These are phyloP conservation scores for Nomada fucata DNA, from an alignment of 2,888 invertebrate genomes.

Conservation along the genomic window DNA sequence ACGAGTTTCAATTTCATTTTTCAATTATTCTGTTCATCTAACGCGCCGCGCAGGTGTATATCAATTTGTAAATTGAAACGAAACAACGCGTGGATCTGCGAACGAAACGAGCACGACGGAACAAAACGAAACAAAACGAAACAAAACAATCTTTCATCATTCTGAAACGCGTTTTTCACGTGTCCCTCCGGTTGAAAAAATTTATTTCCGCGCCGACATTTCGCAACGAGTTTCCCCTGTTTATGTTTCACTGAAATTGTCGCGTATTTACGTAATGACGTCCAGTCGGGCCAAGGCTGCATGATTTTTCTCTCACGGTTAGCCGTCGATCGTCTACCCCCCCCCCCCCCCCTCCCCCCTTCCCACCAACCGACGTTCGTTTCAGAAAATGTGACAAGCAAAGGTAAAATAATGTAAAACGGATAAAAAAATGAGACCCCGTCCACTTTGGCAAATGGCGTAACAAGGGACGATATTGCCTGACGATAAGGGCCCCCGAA, in stretches of 20 bases:
- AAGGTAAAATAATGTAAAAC: not conserved
- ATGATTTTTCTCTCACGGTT: slow-evolving; percentile 9
- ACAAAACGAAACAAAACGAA: not conserved
- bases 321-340: slow-evolving; percentile 38
- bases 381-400: not conserved
- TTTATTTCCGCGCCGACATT: not conserved
- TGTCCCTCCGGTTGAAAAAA: not conserved
- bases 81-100: not conserved
- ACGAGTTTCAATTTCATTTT: not conserved
- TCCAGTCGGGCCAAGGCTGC: not conserved
- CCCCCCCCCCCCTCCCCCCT: not conserved
- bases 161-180: slow-evolving; percentile 8
- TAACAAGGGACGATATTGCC: slow-evolving; percentile 55
- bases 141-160: slow-evolving; percentile 12
- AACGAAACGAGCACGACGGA: not conserved
- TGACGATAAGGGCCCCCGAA: slow-evolving; percentile 55
- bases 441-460: slow-evolving; percentile 25
- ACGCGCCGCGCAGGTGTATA: not conserved
- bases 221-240: not conserved
- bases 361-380: not conserved
- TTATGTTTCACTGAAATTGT: not conserved
- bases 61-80: slow-evolving; percentile 11
- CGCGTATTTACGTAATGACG: slow-evolving; percentile 12
- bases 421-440: not conserved
- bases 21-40: not conserved